These are phyloP conservation scores for Meda fulgida DNA, from an alignment of 2,797 vertebrate species.

Conservation along the genomic window DNA sequence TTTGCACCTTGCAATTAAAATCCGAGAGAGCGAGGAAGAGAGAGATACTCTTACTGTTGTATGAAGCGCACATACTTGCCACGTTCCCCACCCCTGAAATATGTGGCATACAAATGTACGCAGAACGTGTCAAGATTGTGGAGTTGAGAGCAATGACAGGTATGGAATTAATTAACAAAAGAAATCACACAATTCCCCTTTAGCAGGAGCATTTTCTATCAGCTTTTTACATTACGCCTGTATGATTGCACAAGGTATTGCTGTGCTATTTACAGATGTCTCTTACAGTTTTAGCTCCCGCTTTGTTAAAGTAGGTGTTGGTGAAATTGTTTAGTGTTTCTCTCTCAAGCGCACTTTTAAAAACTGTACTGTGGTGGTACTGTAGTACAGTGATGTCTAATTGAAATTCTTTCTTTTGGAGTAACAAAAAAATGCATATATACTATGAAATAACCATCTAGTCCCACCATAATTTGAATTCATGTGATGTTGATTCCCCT, in stretches of 20 bases:
- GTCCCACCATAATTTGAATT: background rate
- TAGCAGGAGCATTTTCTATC: conserved; percentile 69
- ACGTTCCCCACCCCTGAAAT: conserved; percentile 51
- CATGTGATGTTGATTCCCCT: background rate
- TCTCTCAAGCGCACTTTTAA: background rate
- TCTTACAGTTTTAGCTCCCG: conserved; percentile 8
- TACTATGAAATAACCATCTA: background rate
- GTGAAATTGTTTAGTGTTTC: conserved; percentile 2
- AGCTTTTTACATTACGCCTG: conserved; percentile 61
- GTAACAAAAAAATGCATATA: background rate
- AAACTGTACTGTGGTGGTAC: background rate
- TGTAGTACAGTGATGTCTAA: background rate
- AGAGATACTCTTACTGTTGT: conserved; percentile 76
- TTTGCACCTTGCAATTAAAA: conserved; percentile 99
- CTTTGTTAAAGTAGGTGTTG: conserved; percentile 41
- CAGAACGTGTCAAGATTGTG: conserved; percentile 69
- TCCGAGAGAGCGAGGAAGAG: conserved; percentile 70
- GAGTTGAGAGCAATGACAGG: conserved; percentile 73
- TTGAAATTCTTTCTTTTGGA: background rate
- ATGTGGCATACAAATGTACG: conserved; percentile 67
- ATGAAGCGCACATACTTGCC: conserved; percentile 45
- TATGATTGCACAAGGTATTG: conserved; percentile 51
- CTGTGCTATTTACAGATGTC: conserved; percentile 40
- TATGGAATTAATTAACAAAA: conserved; percentile 82
- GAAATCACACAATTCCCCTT: conserved; percentile 70